phyloP scores from a whole-genome alignment of 2,888 invertebrate genomes.

The Drosophila lutescens region DNA sequence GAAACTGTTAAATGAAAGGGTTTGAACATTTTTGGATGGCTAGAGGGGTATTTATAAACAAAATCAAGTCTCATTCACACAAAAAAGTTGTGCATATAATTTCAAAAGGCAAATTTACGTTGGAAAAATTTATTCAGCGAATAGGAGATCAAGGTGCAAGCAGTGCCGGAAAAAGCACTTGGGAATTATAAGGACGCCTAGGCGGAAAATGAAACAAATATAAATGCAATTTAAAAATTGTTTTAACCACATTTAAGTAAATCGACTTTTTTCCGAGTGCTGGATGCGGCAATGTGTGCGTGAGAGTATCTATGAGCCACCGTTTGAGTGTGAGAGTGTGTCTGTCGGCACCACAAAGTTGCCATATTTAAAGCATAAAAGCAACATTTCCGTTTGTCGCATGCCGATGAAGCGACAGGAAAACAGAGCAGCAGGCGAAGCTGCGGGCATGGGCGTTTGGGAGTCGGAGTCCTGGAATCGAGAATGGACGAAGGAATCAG shows the following conservation, averaged over 20 bases:
- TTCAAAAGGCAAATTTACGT: too few species aligned
- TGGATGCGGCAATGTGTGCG: background rate
- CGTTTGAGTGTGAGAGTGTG: constrained; percentile 37
- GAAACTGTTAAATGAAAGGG: too few species aligned
- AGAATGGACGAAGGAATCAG: background rate
- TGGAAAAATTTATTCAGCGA: too few species aligned
- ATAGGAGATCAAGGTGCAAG: too few species aligned
- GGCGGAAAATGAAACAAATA: background rate
- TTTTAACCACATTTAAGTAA: background rate
- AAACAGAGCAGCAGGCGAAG: constrained; percentile 37
- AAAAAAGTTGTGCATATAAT: too few species aligned
- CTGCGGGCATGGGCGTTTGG: constrained; percentile 18
- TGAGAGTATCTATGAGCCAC: constrained; percentile 1
- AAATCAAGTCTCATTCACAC: too few species aligned
- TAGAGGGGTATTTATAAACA: too few species aligned
- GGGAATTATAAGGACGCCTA: background rate
- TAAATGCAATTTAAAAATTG: too few species aligned
- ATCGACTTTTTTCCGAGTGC: background rate
- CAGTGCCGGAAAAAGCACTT: background rate
- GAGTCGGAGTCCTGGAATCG: background rate
- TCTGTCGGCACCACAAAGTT: constrained; percentile 74
- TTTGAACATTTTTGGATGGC: too few species aligned
- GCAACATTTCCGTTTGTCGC: constrained; percentile 81
- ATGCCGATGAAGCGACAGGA: constrained; percentile 60
- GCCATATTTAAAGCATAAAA: constrained; percentile 80